Percentiles rank a stretch among this genome's conserved stretches.
These are phyloP conservation scores for Frankliniella fusca DNA, from an alignment of 2,888 invertebrate species.

Conservation along the genomic window DNA sequence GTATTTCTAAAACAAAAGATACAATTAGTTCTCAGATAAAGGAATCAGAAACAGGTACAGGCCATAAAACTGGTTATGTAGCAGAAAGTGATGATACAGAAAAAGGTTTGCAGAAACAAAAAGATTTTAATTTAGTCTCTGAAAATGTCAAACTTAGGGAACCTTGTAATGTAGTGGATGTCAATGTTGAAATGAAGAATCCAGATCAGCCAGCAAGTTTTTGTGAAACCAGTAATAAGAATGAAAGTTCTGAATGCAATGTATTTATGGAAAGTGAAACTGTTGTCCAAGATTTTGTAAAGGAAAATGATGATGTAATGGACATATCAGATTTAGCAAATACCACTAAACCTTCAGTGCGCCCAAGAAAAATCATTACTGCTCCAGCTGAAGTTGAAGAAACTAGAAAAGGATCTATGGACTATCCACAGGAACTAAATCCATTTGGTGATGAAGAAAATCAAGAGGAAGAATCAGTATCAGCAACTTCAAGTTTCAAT, in stretches of 20 bases:
- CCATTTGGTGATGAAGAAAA: conserved; percentile 64
- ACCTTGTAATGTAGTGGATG: not conserved
- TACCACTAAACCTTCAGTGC: not conserved
- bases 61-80: not conserved
- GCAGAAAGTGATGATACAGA: conserved; percentile 28
- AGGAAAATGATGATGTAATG: conserved; percentile 35
- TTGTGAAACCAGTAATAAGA: not conserved
- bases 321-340: not conserved
- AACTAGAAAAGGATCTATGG: conserved; percentile 36
- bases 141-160: not conserved
- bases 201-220: not conserved
- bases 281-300: conserved; percentile 44
- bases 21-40: conserved; percentile 30
- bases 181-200: not conserved
- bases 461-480: conserved; percentile 41
- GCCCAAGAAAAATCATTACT: not conserved
- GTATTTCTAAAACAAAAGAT: conserved; percentile 32
- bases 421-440: conserved; percentile 76
- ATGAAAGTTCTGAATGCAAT: not conserved
- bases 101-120: conserved; percentile 7
- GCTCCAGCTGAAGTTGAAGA: not conserved
- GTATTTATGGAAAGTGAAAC: not conserved
- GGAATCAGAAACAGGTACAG: conserved; percentile 28
- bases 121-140: conserved; percentile 14
- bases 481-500: conserved; percentile 35